phyloP scores from a whole-genome alignment of 2,888 invertebrate genomes.

The Melanophora roralis region DNA sequence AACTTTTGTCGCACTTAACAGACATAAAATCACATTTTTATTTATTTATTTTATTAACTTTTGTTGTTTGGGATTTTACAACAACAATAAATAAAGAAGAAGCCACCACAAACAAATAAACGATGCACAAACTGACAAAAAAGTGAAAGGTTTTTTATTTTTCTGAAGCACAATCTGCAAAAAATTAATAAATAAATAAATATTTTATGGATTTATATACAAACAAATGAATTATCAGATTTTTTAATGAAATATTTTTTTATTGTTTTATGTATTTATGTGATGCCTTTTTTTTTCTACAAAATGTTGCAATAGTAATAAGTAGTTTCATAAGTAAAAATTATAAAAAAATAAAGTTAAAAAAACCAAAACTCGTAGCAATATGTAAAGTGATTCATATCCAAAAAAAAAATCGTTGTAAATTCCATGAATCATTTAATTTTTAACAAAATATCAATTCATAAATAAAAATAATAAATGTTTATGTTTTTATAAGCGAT shows the following conservation, averaged over 20 bases:
- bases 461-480: no score
- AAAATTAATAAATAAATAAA: neutral
- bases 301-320: conserved; percentile 19
- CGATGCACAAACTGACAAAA: conserved; percentile 34
- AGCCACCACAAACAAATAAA: conserved; percentile 27
- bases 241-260: conserved; percentile 36
- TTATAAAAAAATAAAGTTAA: neutral
- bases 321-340: neutral
- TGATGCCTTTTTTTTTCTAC: neutral
- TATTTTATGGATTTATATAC: conserved; percentile 23
- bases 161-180: neutral
- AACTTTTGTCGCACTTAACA: conserved; percentile 33
- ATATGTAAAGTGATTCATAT: neutral
- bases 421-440: conserved; percentile 8
- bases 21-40: conserved; percentile 24
- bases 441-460: neutral
- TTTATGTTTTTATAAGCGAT: no score
- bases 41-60: neutral
- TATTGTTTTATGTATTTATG: conserved; percentile 2
- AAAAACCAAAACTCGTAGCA: neutral
- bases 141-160: conserved; percentile 52
- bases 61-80: neutral
- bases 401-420: neutral
- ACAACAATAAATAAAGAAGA: conserved; percentile 36
- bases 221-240: neutral